Evolutionary conservation across 1,140 invertebrate species (phyloP), one percentile per base, ranked within the genome.

Genomic region (Tribolium castaneum): DNA sequence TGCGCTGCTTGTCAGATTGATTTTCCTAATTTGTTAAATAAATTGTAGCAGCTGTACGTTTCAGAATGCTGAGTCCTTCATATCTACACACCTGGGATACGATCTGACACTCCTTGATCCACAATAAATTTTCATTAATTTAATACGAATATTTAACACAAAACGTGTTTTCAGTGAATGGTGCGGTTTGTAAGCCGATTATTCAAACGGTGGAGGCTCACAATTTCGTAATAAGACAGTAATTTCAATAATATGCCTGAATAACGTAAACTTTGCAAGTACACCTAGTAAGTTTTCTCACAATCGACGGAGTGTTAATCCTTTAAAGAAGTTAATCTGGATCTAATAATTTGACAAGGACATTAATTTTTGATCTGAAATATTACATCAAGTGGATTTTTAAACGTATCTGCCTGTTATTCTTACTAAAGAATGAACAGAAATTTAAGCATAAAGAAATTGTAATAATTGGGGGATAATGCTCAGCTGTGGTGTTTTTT

Each of bases 1-100:
- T 77, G 59, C 66, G 59, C 66, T 74, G 73, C 73, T 73, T 70
- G 50, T 73, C 77, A 76, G 80, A 82, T 82, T 82, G 80, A 82
- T 82, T 80, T 70, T 80, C 76, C 78, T 82, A 82, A 82, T 82
- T 82, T 82, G 77, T 82, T 80, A 80, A 78, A 82, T 82, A 80
- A 82, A 82, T 82, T 80, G 79, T 59, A 76, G 80, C 80, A 82
- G 80, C 78, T 82, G 80, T 78, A 82, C 76, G 74, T 77, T 75
- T 77, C 75, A 74, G 71, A 74, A 78, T 66, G 39, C 16, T 49
- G 59, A 45, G 56, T 50, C 54, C 59, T 54, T 75, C 52, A 59
- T 59, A 59, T 59, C 34, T 59, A 56, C 25, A 39, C 77, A 74
- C 70, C 77, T 78, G 77, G 6, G 45, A 14, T 76, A 9, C 70